A percentile compares a stretch with the other conserved stretches of the same genome.
phyloP scores from a whole-genome alignment of 2,888 invertebrate genomes.

The Drosophila melanocephala region DNA sequence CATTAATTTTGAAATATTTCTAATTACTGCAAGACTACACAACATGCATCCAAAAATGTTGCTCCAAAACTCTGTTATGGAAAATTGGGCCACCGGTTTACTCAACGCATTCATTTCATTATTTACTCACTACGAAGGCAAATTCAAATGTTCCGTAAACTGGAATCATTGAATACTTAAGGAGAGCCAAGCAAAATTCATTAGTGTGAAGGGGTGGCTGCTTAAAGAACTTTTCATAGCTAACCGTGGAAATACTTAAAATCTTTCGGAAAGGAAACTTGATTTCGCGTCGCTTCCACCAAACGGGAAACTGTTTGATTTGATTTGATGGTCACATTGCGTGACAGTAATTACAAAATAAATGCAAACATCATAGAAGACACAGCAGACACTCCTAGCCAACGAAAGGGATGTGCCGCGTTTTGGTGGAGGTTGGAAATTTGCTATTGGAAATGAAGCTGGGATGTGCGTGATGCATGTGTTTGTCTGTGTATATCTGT shows the following conservation, averaged over 20 bases:
- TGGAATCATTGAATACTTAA: constrained; percentile 32
- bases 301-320: constrained; percentile 62
- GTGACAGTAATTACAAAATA: constrained; percentile 84
- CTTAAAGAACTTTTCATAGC: constrained; percentile 11
- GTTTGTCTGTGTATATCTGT: constrained; percentile 20
- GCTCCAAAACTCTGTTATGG: not conserved
- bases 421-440: not conserved
- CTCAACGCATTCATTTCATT: constrained; percentile 24
- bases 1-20: not conserved
- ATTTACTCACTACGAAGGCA: constrained; percentile 38
- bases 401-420: constrained; percentile 35
- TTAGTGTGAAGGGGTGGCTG: constrained; percentile 50
- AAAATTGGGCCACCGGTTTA: constrained; percentile 34
- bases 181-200: constrained; percentile 31
- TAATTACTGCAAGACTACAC: not conserved
- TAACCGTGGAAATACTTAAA: constrained; percentile 21
- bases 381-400: constrained; percentile 30
- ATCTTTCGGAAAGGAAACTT: constrained; percentile 27
- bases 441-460: constrained; percentile 5
- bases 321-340: constrained; percentile 84
- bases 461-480: constrained; percentile 54
- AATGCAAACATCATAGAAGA: constrained; percentile 82
- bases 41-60: not conserved
- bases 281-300: constrained; percentile 48
- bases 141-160: constrained; percentile 5